These are phyloP conservation scores for Arrhamphus sclerolepis DNA, from an alignment of 2,797 vertebrate species.

Conservation along the genomic window DNA sequence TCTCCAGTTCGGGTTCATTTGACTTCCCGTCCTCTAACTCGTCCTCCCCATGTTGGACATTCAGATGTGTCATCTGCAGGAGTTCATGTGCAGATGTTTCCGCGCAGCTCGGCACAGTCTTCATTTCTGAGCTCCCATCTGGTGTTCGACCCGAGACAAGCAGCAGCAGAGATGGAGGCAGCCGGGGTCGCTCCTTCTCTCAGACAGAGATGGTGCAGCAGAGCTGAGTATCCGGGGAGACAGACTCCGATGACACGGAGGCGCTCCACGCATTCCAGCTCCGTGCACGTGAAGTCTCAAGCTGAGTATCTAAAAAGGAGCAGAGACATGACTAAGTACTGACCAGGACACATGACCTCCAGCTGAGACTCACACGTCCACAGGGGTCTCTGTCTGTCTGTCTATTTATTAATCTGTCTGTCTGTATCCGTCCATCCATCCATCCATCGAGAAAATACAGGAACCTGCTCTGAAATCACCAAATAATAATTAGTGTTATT, in stretches of 20 bases:
- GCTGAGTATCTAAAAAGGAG: conserved; percentile 54
- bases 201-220: conserved; percentile 24
- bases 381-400: no score
- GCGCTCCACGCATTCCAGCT: conserved; percentile 63
- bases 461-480: no score
- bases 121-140: conserved; percentile 40
- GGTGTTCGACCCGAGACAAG: conserved; percentile 18
- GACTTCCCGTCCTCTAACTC: conserved; percentile 46
- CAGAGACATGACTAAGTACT: conserved; percentile 50
- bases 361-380: background rate
- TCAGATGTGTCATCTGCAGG: conserved; percentile 22
- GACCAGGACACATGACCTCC: conserved; percentile 50
- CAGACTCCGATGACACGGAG: conserved; percentile 47
- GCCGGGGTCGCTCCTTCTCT: conserved; percentile 34
- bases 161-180: conserved; percentile 44
- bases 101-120: conserved; percentile 44
- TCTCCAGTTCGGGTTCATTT: conserved; percentile 22
- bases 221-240: conserved; percentile 17
- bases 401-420: no score
- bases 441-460: no score
- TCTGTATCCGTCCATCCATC: no score
- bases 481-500: no score
- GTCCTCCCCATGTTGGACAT: conserved; percentile 31
- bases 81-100: conserved; percentile 29
- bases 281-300: conserved; percentile 41